Evolutionary conservation across 1,140 invertebrate genomes (phyloP).

Genomic region (Rhysida immarginata): DNA sequence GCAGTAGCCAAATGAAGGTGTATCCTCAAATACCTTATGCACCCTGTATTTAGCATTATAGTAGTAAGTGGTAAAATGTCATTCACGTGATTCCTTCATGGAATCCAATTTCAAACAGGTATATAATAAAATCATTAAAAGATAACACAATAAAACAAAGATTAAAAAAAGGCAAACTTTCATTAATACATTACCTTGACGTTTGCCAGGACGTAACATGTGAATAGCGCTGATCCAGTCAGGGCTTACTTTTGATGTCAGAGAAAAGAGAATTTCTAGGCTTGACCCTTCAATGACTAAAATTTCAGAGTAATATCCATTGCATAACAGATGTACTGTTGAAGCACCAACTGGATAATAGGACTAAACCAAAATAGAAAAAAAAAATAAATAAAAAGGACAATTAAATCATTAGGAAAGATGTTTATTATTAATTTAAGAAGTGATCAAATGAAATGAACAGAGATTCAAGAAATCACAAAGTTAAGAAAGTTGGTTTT

Average conservation of each 20-base stretch:
- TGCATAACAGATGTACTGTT: conserved; percentile 73
- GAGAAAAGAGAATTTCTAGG: conserved; percentile 74
- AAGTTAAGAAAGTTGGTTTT: too few species aligned
- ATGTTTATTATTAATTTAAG: too few species aligned
- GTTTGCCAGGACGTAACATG: conserved; percentile 70
- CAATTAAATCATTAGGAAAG: too few species aligned
- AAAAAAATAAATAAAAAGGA: conserved; percentile 9
- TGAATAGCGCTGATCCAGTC: conserved; percentile 97
- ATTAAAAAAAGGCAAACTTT: background rate
- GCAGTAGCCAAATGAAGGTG: too few species aligned
- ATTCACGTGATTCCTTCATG: too few species aligned
- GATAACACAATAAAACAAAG: conserved; percentile 1
- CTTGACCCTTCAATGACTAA: conserved; percentile 92
- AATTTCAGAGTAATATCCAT: conserved; percentile 95
- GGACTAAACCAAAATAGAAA: conserved; percentile 48
- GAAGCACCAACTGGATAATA: conserved; percentile 65
- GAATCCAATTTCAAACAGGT: too few species aligned
- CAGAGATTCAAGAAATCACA: too few species aligned
- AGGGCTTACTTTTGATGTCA: conserved; percentile 89
- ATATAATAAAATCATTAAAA: background rate
- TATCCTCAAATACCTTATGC: too few species aligned
- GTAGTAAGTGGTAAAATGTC: too few species aligned
- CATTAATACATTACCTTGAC: conserved; percentile 40
- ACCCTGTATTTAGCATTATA: too few species aligned
- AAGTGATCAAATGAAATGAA: too few species aligned